These are phyloP conservation scores for Loriculus beryllinus DNA, from an alignment of 2,797 vertebrate genomes.

Conservation along the genomic window DNA sequence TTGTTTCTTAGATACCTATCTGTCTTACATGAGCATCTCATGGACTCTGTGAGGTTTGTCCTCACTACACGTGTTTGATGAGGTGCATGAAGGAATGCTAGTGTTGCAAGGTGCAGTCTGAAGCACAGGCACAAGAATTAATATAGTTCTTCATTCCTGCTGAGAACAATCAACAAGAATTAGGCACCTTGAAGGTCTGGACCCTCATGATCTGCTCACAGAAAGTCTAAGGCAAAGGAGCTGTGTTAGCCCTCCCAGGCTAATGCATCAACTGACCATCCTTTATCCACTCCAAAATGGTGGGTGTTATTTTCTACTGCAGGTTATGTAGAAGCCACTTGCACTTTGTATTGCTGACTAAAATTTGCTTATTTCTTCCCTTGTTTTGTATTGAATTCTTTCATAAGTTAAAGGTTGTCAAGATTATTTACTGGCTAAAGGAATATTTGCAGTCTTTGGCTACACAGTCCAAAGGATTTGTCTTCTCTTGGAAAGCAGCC, in stretches of 20 bases:
- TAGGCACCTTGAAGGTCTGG: not conserved
- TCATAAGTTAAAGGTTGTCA: slow-evolving; percentile 41
- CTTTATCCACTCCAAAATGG: not conserved
- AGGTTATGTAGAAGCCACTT: not conserved
- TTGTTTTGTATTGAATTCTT: not conserved
- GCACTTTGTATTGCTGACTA: not conserved
- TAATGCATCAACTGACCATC: not conserved
- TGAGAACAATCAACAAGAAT: not conserved
- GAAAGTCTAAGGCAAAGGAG: not conserved
- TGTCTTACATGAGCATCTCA: not conserved
- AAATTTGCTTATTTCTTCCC: not conserved
- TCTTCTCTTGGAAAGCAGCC: slow-evolving; percentile 46
- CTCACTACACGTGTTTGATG: not conserved
- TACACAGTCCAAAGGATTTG: slow-evolving; percentile 37
- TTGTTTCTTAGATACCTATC: not conserved
- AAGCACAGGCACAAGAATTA: not conserved
- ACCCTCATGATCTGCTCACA: not conserved
- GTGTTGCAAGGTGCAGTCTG: fast-evolving
- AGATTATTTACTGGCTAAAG: slow-evolving; percentile 36
- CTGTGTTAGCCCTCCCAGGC: not conserved
- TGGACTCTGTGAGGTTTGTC: not conserved
- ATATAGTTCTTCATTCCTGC: not conserved
- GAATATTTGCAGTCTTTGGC: slow-evolving; percentile 47
- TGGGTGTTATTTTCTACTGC: not conserved
- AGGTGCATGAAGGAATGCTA: not conserved